Conservation (phyloP, 1,140 invertebrate species). For the Alviniconcha marisindica region DNA sequence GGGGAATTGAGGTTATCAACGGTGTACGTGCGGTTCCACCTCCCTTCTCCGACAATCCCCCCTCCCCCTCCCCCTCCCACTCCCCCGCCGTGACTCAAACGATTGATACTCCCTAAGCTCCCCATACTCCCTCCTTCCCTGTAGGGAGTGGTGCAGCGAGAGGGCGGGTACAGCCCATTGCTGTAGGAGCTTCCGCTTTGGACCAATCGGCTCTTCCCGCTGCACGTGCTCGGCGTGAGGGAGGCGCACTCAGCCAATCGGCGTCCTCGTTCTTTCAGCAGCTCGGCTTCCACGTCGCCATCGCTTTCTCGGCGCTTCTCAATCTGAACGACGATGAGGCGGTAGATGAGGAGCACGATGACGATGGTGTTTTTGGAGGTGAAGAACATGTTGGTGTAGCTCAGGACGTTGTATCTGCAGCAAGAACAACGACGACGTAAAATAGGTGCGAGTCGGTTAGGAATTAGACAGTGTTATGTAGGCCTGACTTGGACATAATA, state of each 20-base stretch:
- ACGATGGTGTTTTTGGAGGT: slow-evolving; percentile 93
- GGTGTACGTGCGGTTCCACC: slow-evolving; percentile 12
- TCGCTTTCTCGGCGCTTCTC: slow-evolving; percentile 26
- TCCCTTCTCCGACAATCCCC: too few relatives aligned
- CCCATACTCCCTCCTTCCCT: neutral
- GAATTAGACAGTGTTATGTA: too few relatives aligned
- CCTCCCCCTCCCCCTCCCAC: neutral
- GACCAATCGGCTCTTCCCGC: slow-evolving; percentile 33
- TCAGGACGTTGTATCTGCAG: slow-evolving; percentile 86
- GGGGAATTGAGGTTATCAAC: slow-evolving; percentile 28
- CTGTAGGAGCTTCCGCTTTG: slow-evolving; percentile 29
- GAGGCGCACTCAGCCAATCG: slow-evolving; percentile 29
- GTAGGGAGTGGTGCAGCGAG: neutral
- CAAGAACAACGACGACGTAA: too few relatives aligned
- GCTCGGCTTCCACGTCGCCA: slow-evolving; percentile 26
- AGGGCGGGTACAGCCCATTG: slow-evolving; percentile 32
- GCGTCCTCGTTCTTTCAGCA: slow-evolving; percentile 15
- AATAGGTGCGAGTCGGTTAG: too few relatives aligned
- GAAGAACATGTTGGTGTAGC: slow-evolving; percentile 95
- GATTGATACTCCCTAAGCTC: neutral
- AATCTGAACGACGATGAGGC: slow-evolving; percentile 87
- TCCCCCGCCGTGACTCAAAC: neutral
- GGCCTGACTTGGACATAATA: too few relatives aligned
- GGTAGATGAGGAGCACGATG: slow-evolving; percentile 89
- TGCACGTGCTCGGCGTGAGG: slow-evolving; percentile 30